Percentiles rank a stretch among this genome's conserved stretches.
phyloP scores from a whole-genome alignment of 2,113 vertebrate genomes.

The Ciconia stormi region DNA sequence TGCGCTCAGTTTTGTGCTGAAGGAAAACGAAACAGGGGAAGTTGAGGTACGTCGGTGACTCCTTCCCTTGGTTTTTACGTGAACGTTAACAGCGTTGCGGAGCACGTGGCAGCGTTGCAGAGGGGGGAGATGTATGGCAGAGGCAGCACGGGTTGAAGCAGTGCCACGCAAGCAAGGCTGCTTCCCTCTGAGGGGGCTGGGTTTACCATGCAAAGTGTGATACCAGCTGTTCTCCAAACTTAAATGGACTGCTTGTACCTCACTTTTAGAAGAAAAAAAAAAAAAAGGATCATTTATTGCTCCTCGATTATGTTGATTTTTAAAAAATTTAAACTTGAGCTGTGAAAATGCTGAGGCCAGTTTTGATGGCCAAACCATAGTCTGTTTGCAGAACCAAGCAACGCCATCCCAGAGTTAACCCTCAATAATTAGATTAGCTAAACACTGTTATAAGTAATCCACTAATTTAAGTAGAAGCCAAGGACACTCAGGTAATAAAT shows the following conservation, averaged over 20 bases:
- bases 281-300: neutral
- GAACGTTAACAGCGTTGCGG: accelerated
- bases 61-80: neutral
- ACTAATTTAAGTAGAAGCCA: neutral
- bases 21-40: slow-evolving; percentile 93
- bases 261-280: neutral
- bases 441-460: neutral
- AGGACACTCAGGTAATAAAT: neutral
- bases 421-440: neutral
- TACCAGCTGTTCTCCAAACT: neutral
- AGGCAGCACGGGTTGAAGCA: neutral
- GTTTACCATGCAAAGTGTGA: neutral
- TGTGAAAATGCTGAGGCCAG: neutral
- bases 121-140: neutral
- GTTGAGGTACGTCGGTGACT: slow-evolving; percentile 84
- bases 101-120: neutral
- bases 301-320: neutral
- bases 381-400: neutral
- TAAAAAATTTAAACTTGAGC: neutral
- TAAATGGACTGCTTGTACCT: neutral
- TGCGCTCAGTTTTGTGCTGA: slow-evolving; percentile 89
- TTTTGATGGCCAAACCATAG: neutral
- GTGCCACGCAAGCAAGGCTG: neutral
- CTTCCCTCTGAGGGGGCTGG: neutral
- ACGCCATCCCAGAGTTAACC: neutral